phyloP scores from a whole-genome alignment of 2,797 vertebrate species.

The Pangasius sanitwongsei region DNA sequence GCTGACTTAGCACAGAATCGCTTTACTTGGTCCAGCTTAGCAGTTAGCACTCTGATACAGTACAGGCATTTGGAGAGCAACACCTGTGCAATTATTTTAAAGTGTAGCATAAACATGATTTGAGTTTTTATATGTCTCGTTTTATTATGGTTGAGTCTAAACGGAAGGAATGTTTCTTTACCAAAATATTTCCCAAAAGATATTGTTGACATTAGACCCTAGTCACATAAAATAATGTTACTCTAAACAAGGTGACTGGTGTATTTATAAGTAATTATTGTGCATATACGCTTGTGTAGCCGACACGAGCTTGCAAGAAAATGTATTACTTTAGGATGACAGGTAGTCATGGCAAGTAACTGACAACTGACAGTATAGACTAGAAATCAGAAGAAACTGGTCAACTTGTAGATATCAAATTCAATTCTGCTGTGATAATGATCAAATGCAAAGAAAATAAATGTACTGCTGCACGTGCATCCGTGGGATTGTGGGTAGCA shows the following conservation, averaged over 20 bases:
- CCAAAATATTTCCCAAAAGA: not conserved
- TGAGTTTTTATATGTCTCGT: not conserved
- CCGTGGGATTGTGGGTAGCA: not conserved
- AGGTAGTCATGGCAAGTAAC: not conserved
- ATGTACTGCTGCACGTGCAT: not conserved
- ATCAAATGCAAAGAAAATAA: not conserved
- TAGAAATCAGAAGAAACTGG: not conserved
- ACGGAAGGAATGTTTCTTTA: not conserved
- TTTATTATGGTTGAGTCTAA: not conserved
- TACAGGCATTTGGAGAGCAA: not conserved
- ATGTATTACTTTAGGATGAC: not conserved
- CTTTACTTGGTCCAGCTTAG: not conserved
- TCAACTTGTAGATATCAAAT: not conserved
- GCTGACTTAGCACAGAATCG: conserved; percentile 5
- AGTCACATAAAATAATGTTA: not conserved
- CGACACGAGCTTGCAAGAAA: not conserved
- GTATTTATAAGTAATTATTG: not conserved
- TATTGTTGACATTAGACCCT: not conserved
- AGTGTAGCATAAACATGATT: not conserved
- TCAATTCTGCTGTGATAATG: not conserved
- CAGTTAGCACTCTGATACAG: not conserved
- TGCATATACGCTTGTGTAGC: not conserved
- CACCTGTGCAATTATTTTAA: not conserved
- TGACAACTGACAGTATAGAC: not conserved
- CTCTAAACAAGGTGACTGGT: not conserved